These are phyloP conservation scores for Chiloscyllium plagiosum DNA, from an alignment of 2,113 vertebrate genomes.

Conservation along the genomic window DNA sequence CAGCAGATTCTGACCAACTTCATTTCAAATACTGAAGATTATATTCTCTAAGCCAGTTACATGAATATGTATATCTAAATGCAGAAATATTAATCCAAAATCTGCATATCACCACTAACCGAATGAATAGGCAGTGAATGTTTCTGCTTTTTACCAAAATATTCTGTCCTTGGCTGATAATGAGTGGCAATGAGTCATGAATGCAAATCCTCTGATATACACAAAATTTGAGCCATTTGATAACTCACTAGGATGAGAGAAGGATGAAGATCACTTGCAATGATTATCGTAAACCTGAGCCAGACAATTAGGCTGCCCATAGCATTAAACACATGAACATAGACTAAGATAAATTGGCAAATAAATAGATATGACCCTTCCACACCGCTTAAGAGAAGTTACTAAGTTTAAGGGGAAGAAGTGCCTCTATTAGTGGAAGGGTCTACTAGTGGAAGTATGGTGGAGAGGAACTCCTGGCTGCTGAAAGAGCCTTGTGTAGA, in stretches of 20 bases:
- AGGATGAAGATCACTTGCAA: background rate
- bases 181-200: background rate
- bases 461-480: background rate
- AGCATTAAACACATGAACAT: background rate
- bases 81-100: background rate
- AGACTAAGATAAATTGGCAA: background rate
- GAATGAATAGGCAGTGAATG: constrained; percentile 5
- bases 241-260: background rate
- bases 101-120: background rate
- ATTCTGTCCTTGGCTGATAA: constrained; percentile 10
- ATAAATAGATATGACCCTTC: background rate
- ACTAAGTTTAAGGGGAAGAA: background rate
- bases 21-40: background rate
- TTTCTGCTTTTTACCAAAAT: constrained; percentile 16
- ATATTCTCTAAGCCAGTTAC: background rate
- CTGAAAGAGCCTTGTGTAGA: background rate
- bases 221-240: background rate
- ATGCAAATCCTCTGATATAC: background rate
- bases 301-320: no score
- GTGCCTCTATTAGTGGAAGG: no score
- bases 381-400: background rate
- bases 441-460: background rate
- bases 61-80: background rate
- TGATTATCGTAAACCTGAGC: background rate
- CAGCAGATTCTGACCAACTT: background rate